phyloP scores from a whole-genome alignment of 1,140 invertebrate species.

The Oppia nitens region DNA sequence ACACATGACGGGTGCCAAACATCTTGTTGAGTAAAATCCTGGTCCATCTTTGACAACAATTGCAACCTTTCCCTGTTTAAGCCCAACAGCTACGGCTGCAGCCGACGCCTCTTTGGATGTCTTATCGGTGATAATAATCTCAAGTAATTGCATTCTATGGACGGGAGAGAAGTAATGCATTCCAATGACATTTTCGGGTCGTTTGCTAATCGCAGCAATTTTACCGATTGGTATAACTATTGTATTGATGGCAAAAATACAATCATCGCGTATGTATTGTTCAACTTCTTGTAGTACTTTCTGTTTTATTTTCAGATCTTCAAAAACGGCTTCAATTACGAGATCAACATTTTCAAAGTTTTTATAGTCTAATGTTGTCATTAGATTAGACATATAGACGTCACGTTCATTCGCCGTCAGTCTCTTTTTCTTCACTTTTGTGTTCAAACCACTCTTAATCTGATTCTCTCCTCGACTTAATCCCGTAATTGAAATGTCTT shows the following conservation, averaged over 20 bases:
- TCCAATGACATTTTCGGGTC: constrained; percentile 80
- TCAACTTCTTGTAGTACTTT: constrained; percentile 93
- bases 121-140: constrained; percentile 90
- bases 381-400: constrained; percentile 53
- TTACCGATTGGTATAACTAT: constrained; percentile 90
- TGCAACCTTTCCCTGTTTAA: constrained; percentile 90
- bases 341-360: constrained; percentile 75
- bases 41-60: constrained; percentile 93
- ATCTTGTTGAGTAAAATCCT: constrained; percentile 95
- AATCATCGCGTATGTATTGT: constrained; percentile 62
- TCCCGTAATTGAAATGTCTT: constrained; percentile 68
- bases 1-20: constrained; percentile 71
- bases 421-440: constrained; percentile 61
- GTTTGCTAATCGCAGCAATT: constrained; percentile 73
- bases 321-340: constrained; percentile 97
- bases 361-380: constrained; percentile 61
- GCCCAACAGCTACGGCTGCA: constrained; percentile 44
- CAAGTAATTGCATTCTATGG: constrained; percentile 97
- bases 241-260: constrained; percentile 91
- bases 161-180: constrained; percentile 99
- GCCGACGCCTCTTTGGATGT: constrained; percentile 75
- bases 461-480: constrained; percentile 73
- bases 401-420: constrained; percentile 58
- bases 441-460: constrained; percentile 62
- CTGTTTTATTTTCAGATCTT: constrained; percentile 81